Conservation (phyloP, 2,113 vertebrate genomes). For the Pantherophis guttatus region DNA sequence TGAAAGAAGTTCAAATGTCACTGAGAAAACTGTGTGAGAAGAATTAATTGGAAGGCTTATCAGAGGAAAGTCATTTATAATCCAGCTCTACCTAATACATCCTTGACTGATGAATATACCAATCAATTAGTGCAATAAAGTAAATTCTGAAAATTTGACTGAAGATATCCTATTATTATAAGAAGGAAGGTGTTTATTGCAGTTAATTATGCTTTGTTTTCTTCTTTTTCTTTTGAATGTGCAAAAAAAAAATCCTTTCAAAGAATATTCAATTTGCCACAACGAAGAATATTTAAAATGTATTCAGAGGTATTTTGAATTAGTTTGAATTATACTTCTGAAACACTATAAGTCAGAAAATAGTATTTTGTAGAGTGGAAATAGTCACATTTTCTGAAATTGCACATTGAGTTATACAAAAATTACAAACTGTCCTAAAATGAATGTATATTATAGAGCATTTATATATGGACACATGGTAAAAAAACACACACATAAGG, state of each 20-base stretch:
- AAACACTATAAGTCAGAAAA: constrained; percentile 31
- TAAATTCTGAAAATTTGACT: constrained; percentile 86
- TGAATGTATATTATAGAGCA: not conserved
- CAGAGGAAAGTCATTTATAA: constrained; percentile 84
- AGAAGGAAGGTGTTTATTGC: constrained; percentile 82
- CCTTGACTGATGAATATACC: constrained; percentile 79
- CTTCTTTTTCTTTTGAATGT: constrained; percentile 50
- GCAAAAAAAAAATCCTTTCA: constrained; percentile 60
- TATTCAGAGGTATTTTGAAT: constrained; percentile 60
- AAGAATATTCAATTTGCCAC: constrained; percentile 51
- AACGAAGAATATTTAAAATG: constrained; percentile 53
- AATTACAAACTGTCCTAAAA: not conserved
- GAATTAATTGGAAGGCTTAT: constrained; percentile 92
- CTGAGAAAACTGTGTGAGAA: constrained; percentile 81
- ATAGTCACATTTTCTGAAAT: constrained; percentile 2
- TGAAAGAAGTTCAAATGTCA: constrained; percentile 82
- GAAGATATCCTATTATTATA: constrained; percentile 85
- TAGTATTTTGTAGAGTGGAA: constrained; percentile 5
- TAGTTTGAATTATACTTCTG: constrained; percentile 43
- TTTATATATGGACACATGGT: fast-evolving
- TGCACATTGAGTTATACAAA: constrained; percentile 5
- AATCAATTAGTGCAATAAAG: constrained; percentile 92
- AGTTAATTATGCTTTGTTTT: constrained; percentile 82
- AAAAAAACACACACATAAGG: not conserved
- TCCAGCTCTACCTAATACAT: constrained; percentile 81